Evolutionary conservation across 2,888 invertebrate species (phyloP).

Genomic region (Drosophila nr. perissopoda): DNA sequence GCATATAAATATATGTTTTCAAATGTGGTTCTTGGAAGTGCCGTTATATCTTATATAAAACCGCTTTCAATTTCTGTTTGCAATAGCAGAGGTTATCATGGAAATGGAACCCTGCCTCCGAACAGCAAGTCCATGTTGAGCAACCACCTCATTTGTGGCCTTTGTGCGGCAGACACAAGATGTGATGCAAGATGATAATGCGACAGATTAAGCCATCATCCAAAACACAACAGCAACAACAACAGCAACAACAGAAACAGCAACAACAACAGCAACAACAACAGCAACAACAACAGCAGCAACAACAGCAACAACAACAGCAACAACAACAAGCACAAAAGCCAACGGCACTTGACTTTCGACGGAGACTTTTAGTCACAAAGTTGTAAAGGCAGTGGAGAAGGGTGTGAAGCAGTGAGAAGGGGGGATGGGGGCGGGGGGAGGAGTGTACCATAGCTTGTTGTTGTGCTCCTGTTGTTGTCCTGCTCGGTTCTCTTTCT

Average conservation of each 20-base stretch:
- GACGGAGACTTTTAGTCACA: constrained; percentile 51
- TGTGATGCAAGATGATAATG: constrained; percentile 31
- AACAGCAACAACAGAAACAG: background rate
- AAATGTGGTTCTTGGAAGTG: background rate
- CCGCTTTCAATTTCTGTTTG: background rate
- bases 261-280: constrained; percentile 25
- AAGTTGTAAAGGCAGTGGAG: constrained; percentile 18
- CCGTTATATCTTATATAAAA: background rate
- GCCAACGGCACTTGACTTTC: constrained; percentile 77
- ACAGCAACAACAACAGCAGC: constrained; percentile 2
- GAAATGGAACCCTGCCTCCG: background rate
- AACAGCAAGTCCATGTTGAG: background rate
- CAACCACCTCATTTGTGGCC: constrained; percentile 23
- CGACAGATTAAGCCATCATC: constrained; percentile 35
- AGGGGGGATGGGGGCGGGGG: accelerated
- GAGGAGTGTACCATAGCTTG: background rate
- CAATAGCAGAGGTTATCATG: background rate
- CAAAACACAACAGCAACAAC: constrained; percentile 33
- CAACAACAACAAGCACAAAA: constrained; percentile 35
- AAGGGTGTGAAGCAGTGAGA: constrained; percentile 47
- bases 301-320: constrained; percentile 27
- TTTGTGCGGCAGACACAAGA: constrained; percentile 17
- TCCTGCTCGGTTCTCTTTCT: constrained; percentile 31
- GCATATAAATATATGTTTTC: background rate
- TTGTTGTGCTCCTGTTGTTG: constrained; percentile 34